These are phyloP conservation scores for Drosophila ficusphila DNA, from an alignment of 1,140 invertebrate species.

Conservation along the genomic window DNA sequence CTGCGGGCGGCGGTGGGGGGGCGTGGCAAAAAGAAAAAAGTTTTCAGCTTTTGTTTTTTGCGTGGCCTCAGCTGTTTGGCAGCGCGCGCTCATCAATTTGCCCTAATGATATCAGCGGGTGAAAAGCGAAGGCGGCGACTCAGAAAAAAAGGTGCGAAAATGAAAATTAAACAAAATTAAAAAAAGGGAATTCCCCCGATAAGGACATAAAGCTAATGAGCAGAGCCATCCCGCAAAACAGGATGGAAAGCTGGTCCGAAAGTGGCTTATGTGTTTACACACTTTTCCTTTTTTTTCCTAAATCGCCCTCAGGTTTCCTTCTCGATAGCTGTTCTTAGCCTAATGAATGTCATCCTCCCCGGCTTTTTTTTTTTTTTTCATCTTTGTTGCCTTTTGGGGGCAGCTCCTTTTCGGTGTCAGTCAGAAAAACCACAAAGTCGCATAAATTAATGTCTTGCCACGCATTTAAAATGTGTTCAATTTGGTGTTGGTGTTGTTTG, in stretches of 20 bases:
- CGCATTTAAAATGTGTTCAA: slow-evolving; percentile 68
- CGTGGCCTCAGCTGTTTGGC: slow-evolving; percentile 73
- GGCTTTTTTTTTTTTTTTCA: slow-evolving; percentile 1
- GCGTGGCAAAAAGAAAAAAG: slow-evolving; percentile 19
- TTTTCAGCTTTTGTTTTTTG: slow-evolving; percentile 73
- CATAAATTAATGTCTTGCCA: slow-evolving; percentile 67
- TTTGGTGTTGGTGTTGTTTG: slow-evolving; percentile 33
- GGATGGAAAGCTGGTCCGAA: slow-evolving; percentile 29
- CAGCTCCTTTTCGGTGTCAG: slow-evolving; percentile 27
- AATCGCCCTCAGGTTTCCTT: slow-evolving; percentile 23
- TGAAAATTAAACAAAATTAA: slow-evolving; percentile 82
- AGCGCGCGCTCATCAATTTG: slow-evolving; percentile 72
- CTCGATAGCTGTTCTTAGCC: slow-evolving; percentile 36
- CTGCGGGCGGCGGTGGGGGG: slow-evolving; percentile 19
- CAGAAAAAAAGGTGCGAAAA: slow-evolving; percentile 72
- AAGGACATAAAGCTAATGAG: slow-evolving; percentile 58
- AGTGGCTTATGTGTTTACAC: slow-evolving; percentile 58
- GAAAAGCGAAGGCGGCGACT: neutral
- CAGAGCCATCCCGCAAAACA: slow-evolving; percentile 28
- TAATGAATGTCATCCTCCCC: slow-evolving; percentile 48
- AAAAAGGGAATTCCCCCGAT: slow-evolving; percentile 62
- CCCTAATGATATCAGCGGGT: slow-evolving; percentile 71
- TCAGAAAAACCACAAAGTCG: slow-evolving; percentile 55
- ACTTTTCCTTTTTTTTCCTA: slow-evolving; percentile 18
- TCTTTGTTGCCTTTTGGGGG: neutral